Evolutionary conservation across 2,888 invertebrate genomes (phyloP).

Genomic region (Ornithoptera alexandrae): DNA sequence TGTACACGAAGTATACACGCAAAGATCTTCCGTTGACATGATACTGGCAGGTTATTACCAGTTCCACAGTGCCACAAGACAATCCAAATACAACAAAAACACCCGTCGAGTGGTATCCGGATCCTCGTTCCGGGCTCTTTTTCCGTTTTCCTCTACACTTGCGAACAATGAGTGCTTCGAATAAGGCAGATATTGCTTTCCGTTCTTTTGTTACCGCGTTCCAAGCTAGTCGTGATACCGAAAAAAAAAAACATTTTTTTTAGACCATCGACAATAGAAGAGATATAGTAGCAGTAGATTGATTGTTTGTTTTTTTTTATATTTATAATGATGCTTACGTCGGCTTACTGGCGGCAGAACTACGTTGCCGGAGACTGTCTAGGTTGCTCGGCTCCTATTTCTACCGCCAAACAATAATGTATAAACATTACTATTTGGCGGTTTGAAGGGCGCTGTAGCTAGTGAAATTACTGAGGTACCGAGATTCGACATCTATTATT

Average conservation of each 20-base stretch:
- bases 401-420: too few relatives aligned
- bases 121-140: constrained; percentile 11
- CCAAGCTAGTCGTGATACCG: neutral
- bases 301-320: neutral
- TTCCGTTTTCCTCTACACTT: constrained; percentile 22
- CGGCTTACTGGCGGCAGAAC: too few relatives aligned
- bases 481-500: too few relatives aligned
- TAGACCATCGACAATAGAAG: too few relatives aligned
- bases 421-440: too few relatives aligned
- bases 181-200: constrained; percentile 23
- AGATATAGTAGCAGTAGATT: too few relatives aligned
- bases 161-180: constrained; percentile 20
- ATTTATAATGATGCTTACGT: neutral
- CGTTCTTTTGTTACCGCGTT: constrained; percentile 16
- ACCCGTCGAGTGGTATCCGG: neutral
- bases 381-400: too few relatives aligned
- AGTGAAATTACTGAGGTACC: too few relatives aligned
- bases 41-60: constrained; percentile 3
- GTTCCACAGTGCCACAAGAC: constrained; percentile 10
- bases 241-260: neutral
- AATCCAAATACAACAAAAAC: constrained; percentile 27
- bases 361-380: too few relatives aligned
- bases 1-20: too few relatives aligned
- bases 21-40: neutral
- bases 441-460: too few relatives aligned